These are phyloP conservation scores for Microcebus tavaratra DNA, from an alignment of 2,113 vertebrate genomes.

Conservation along the genomic window DNA sequence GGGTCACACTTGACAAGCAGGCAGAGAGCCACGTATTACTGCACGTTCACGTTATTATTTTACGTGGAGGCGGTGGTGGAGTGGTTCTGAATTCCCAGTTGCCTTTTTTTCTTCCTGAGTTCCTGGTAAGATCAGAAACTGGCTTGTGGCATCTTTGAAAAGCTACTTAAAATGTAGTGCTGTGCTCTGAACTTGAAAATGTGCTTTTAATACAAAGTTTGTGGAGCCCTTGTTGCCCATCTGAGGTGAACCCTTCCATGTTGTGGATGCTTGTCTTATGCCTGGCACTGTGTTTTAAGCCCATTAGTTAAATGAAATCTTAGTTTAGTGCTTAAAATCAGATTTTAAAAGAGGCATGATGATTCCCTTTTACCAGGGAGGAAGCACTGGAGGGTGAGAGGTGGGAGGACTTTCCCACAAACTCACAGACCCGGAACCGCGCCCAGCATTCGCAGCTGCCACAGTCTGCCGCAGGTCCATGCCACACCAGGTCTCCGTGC, in stretches of 20 bases:
- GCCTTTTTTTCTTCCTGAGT: background rate
- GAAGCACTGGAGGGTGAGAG: background rate
- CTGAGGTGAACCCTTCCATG: background rate
- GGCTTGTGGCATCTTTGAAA: background rate
- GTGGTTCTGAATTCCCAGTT: background rate
- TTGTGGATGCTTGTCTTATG: too few species aligned
- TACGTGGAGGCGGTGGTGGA: too few species aligned
- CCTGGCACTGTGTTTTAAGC: rapidly evolving
- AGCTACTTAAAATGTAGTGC: background rate
- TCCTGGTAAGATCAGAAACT: slow-evolving; percentile 19
- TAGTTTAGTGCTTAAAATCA: background rate
- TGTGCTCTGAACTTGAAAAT: background rate
- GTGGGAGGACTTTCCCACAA: background rate
- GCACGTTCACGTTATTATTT: rapidly evolving
- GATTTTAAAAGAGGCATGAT: rapidly evolving
- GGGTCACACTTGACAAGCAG: background rate
- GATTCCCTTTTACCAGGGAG: background rate
- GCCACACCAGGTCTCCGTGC: rapidly evolving
- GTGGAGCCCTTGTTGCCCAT: background rate
- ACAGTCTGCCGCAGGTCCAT: rapidly evolving
- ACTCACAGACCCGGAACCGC: background rate
- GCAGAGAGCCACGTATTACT: rapidly evolving
- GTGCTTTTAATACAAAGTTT: background rate
- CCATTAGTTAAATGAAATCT: background rate
- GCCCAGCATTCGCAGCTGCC: background rate